A percentile compares a stretch with the other conserved stretches of the same genome.
phyloP scores from a whole-genome alignment of 1,140 invertebrate genomes.

The Protaetia brevitarsis region DNA sequence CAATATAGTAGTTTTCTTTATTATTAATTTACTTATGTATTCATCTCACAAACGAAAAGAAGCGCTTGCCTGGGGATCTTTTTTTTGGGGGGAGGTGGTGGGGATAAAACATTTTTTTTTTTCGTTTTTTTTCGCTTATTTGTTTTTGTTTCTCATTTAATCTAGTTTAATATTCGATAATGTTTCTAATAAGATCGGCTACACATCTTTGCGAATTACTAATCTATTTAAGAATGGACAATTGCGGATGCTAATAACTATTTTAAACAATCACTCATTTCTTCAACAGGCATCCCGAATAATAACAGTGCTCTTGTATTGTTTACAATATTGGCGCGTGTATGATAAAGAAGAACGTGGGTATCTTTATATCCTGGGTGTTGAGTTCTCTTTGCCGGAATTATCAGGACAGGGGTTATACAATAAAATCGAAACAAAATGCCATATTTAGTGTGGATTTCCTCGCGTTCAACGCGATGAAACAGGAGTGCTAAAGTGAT shows the following conservation, averaged over 20 bases:
- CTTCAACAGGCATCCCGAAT: background rate
- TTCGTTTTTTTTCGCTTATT: too few relatives aligned
- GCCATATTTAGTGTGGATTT: too few relatives aligned
- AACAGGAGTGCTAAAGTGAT: background rate
- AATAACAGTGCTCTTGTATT: conserved; percentile 24
- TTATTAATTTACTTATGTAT: conserved; percentile 2
- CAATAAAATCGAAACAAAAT: too few relatives aligned
- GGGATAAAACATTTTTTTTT: conserved; percentile 36
- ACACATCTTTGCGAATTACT: conserved; percentile 37
- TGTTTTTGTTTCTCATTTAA: too few relatives aligned
- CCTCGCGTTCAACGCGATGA: too few relatives aligned
- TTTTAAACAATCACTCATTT: conserved; percentile 31
- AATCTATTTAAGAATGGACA: conserved; percentile 38
- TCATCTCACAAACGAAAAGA: conserved; percentile 30
- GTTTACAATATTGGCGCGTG: conserved; percentile 6
- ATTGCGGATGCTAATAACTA: conserved; percentile 34
- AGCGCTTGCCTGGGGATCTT: conserved; percentile 34
- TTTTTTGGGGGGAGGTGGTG: too few relatives aligned
- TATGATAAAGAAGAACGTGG: background rate
- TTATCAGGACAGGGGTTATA: too few relatives aligned
- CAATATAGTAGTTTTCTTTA: conserved; percentile 19
- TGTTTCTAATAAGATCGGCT: conserved; percentile 35
- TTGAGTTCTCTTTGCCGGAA: too few relatives aligned
- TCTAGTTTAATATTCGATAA: conserved; percentile 29
- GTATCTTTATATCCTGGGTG: too few relatives aligned